Conservation (phyloP, 2,888 invertebrate species). For the Amiota mariae region DNA sequence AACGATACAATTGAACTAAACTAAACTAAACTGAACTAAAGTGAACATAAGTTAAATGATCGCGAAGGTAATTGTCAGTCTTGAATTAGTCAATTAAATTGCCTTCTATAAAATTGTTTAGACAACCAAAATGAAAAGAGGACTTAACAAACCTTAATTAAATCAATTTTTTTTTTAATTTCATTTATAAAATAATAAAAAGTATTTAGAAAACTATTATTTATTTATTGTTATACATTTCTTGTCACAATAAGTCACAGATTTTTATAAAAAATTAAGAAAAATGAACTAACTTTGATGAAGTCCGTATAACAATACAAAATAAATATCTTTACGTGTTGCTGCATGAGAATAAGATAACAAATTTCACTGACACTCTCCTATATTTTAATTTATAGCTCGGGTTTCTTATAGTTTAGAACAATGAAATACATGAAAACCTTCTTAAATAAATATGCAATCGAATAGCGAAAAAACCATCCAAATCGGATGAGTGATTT, state of each 20-base stretch:
- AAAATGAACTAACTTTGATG: too few relatives aligned
- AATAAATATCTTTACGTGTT: too few relatives aligned
- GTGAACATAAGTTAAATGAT: neutral
- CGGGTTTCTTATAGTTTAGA: too few relatives aligned
- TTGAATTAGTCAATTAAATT: conserved; percentile 2
- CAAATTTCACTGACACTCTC: too few relatives aligned
- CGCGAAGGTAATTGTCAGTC: conserved; percentile 5
- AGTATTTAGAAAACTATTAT: neutral
- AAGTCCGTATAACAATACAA: too few relatives aligned
- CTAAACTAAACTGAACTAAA: neutral
- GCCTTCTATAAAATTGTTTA: conserved; percentile 1
- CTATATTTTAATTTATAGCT: too few relatives aligned
- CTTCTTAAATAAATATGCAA: too few relatives aligned
- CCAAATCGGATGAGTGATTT: too few relatives aligned
- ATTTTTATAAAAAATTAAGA: conserved; percentile 51
- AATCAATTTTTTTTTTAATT: conserved; percentile 6
- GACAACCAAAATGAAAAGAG: conserved; percentile 20
- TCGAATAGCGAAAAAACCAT: too few relatives aligned
- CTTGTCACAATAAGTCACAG: conserved; percentile 24
- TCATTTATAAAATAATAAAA: conserved; percentile 17
- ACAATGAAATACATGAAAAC: too few relatives aligned
- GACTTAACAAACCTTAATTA: conserved; percentile 13
- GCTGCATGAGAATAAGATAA: too few relatives aligned
- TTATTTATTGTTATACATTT: neutral
- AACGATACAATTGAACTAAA: neutral